phyloP scores from a whole-genome alignment of 1,140 invertebrate species.

The Procambarus virginalis region DNA sequence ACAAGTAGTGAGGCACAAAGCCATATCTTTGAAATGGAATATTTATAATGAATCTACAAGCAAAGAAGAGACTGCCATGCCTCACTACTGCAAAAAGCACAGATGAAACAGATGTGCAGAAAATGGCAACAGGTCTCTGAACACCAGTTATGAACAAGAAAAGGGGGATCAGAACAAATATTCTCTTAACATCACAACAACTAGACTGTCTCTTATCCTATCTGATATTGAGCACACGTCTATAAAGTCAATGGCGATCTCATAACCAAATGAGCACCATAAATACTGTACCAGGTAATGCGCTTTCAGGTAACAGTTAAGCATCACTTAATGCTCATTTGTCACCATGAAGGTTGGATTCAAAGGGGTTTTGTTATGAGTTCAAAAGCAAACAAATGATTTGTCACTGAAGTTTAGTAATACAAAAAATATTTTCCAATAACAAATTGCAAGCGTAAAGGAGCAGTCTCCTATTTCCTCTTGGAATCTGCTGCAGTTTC shows the following conservation, averaged over 20 bases:
- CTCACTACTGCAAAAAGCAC: conserved; percentile 61
- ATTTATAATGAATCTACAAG: conserved; percentile 50
- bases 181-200: conserved; percentile 64
- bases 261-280: conserved; percentile 57
- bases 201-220: conserved; percentile 66
- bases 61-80: conserved; percentile 57
- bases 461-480: not conserved
- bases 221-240: conserved; percentile 66
- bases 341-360: conserved; percentile 24
- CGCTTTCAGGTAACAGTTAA: conserved; percentile 16
- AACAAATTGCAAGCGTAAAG: not conserved
- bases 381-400: conserved; percentile 27
- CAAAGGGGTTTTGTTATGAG: not conserved
- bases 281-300: conserved; percentile 21
- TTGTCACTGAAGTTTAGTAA: conserved; percentile 1
- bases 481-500: not conserved
- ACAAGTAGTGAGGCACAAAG: conserved; percentile 57
- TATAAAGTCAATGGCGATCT: conserved; percentile 54
- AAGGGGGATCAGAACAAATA: conserved; percentile 60
- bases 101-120: conserved; percentile 54
- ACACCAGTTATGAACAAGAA: conserved; percentile 52
- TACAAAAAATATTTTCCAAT: conserved; percentile 45
- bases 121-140: conserved; percentile 47
- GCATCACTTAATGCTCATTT: conserved; percentile 41
- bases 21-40: conserved; percentile 37